Evolutionary conservation across 2,888 invertebrate genomes (phyloP).

Genomic region (Leptarthrus brevirostris): DNA sequence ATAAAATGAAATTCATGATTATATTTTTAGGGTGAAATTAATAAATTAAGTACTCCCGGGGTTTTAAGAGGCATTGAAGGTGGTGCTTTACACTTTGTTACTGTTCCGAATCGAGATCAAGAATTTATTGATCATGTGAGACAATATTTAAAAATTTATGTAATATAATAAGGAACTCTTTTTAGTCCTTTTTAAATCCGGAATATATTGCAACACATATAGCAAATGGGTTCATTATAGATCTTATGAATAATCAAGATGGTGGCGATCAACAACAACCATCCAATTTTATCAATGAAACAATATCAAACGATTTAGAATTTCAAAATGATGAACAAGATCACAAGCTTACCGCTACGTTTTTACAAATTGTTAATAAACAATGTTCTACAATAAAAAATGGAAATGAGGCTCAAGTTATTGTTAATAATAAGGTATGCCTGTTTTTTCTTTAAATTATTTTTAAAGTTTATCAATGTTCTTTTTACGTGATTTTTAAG

Average conservation of each 20-base stretch:
- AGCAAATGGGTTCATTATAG: constrained; percentile 64
- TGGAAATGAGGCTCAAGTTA: constrained; percentile 54
- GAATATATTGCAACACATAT: constrained; percentile 61
- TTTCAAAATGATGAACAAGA: constrained; percentile 52
- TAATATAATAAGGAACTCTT: not conserved
- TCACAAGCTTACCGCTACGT: constrained; percentile 49
- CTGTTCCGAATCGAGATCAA: constrained; percentile 57
- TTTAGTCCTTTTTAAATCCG: constrained; percentile 63
- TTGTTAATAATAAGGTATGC: constrained; percentile 54
- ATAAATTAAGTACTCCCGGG: constrained; percentile 53
- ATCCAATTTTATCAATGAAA: constrained; percentile 48
- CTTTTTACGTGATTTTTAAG: too few relatives aligned
- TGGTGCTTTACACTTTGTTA: constrained; percentile 57
- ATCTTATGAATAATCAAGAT: constrained; percentile 61
- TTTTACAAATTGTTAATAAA: constrained; percentile 53
- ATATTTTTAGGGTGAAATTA: constrained; percentile 54
- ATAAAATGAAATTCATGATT: not conserved
- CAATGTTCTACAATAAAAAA: constrained; percentile 39
- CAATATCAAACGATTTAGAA: constrained; percentile 46
- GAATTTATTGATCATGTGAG: constrained; percentile 66
- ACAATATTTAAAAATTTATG: not conserved
- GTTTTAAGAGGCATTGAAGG: constrained; percentile 55
- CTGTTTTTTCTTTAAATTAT: not conserved
- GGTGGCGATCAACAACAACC: constrained; percentile 36
- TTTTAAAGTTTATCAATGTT: not conserved